Evolutionary conservation across 2,888 invertebrate species (phyloP), one percentile per base, ranked within the genome.

Genomic region (Helicoverpa assulta): DNA sequence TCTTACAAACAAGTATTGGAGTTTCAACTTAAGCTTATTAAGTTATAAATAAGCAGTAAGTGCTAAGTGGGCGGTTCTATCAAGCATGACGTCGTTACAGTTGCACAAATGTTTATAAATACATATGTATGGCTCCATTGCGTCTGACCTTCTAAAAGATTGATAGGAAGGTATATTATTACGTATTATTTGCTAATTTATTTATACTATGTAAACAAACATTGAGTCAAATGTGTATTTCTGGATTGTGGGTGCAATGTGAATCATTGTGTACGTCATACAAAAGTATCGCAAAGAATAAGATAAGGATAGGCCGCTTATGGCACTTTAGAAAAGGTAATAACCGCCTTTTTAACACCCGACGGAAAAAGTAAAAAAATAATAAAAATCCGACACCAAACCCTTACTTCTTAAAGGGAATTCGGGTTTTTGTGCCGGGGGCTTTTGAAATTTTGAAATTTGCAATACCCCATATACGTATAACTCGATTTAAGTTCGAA

Each of bases 71-170:
- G 67, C 40, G 47, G 19, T 33, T 40, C 47, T 58, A 66, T 66
- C 70, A 75, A 76, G 78, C 52, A 67, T 77, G 75, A 79, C 80
- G 77, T 73, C 64, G 73, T 58, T 67, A 58, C 53, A 37, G 57
- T 57, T 69, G 66, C 59, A 70, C 67, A 59, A 60, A 67, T 58
- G 21, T 50, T 16, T 16, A 16, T 16, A 43, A 14, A 43, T 0
- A 19, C 12, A 3, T 12, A 18, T 60, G 67, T 2, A 3, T 26
- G 78, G 76, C 78, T 78, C 78, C 78, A 66, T 50, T 60, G 59
- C 21, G 76, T 80, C 78, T 81, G 87, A 86, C 88, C 88, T 88
- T 88, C 88, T 70, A 67, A 73, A 78, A 84, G 81, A 84, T 82
- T 54, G 73, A 69, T 57, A 47, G 43, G 43, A 51, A 56, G 64